Evolutionary conservation across 2,113 vertebrate species (phyloP).

Genomic region (Crotalus helleri): DNA sequence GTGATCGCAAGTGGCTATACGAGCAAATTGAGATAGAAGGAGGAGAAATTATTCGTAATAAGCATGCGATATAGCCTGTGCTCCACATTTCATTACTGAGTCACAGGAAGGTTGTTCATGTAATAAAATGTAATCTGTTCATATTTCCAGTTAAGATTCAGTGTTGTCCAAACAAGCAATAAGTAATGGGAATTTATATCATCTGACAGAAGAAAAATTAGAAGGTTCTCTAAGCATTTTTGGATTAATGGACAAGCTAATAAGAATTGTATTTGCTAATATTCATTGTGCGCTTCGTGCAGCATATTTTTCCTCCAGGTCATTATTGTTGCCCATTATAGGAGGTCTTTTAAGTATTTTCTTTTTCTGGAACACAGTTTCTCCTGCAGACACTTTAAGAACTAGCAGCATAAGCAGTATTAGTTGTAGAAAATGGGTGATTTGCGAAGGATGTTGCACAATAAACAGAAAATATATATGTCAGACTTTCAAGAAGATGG

Average conservation of each 20-base stretch:
- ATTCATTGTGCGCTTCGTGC: not conserved
- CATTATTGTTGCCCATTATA: not conserved
- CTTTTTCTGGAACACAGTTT: not conserved
- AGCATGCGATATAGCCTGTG: slow-evolving; percentile 72
- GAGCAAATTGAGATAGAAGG: slow-evolving; percentile 97
- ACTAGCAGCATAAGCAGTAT: not conserved
- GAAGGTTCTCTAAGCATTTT: not conserved
- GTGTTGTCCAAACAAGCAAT: not conserved
- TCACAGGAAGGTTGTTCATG: not conserved
- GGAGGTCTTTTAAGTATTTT: not conserved
- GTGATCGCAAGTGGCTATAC: slow-evolving; percentile 96
- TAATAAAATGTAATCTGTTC: not conserved
- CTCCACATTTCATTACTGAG: not conserved
- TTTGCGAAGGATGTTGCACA: not conserved
- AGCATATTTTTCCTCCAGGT: not conserved
- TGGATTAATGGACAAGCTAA: not conserved
- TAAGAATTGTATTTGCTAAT: not conserved
- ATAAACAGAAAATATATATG: not conserved
- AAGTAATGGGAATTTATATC: not conserved
- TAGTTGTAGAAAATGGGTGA: not conserved
- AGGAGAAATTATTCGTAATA: slow-evolving; percentile 91
- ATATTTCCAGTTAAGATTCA: not conserved
- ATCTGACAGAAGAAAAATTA: not conserved
- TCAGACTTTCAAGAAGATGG: not conserved
- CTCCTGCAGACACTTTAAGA: not conserved